Evolutionary conservation across 2,888 invertebrate species (phyloP), one percentile per base, ranked within the genome.

Genomic region (Dilophus febrilis): DNA sequence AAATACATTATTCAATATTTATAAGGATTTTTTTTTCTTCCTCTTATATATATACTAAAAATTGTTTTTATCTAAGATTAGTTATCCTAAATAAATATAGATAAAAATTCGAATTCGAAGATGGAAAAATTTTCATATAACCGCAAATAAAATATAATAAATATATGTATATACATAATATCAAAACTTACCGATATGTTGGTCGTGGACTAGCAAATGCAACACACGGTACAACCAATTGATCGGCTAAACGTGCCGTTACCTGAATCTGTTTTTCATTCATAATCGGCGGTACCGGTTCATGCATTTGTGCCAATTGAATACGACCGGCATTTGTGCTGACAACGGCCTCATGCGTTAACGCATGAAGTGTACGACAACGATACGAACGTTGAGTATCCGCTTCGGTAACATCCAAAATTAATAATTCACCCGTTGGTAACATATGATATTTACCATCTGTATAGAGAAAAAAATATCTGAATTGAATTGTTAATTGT

Each of bases 201-300:
- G 74, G 71, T 14, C 67, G 63, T 10, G 74, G 74, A 55, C 68
- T 70, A 13, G 71, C 73, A 51, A 69, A 70, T 17, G 73, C 72
- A 29, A 72, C 70, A 57, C 74, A 75, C 6, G 74, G 68, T 39
- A 74, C 60, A 31, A 73, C 71, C 29, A 70, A 61, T 19, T 64
- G 64, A 48, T 69, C 68, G 40, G 70, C 68, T 40, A 68, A 57
- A 40, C 67, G 61, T 19, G 64, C 61, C 32, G 63, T 59, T 42
- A 67, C 49, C 37, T 59, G 57, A n/a, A 64, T 54, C 42, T 63
- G 56, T 50, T 68, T 68, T 47, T 71, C 70, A 49, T 68, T 68
- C 55, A 71, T 64, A 49, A 70, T 69, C 32, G 72, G 71, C 40
- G 70, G 70, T 45, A 69, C 68, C 40, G 65, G 59, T 47, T 69